Evolutionary conservation across 1,140 invertebrate species (phyloP), one percentile per base, ranked within the genome.

Genomic region (Microvelia longipes): DNA sequence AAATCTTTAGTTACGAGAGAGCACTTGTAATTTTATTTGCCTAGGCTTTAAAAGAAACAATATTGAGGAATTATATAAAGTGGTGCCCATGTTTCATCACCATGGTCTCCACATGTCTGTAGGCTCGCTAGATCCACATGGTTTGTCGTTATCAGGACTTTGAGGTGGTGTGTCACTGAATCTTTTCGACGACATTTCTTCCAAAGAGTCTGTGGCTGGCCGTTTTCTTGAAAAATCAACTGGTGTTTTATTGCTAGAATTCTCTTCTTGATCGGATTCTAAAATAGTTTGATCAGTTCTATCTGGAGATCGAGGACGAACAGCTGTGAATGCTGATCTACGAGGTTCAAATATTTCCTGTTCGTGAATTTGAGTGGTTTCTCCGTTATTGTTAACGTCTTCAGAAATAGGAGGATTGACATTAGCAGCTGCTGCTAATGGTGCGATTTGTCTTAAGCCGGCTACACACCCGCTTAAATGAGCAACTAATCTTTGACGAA

Each of bases 391-490:
- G 73, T 79, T 79, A 15, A 78, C 73, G 67, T 81, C 80, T 61
- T 75, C 74, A 24, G 66, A 29, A 24, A 35, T 28, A 2, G 26
- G 11, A n/a, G 61, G 28, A 1, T 66, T 15, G 5, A 62, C 28
- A 26, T 65, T 64, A 1, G 29, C 5, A 15, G 35, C 28, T 24
- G 29, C 61, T 19, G 66, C 29, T 29, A 66, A 62, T 14, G 70
- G 69, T 19, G 67, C 71, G 63, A 68, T 71, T 28, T 71, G 68
- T 27, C 62, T 69, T 13, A 71, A 28, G 24, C 67, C 70, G 62
- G 82, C 85, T 2, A 92, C 85, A 77, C 89, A 93, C 67, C 84
- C 86, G 71, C 85, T 87, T 14, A 94, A 80, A 78, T 94, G 91
- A 64, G 86, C 85, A 2, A 89, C 82, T 0, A 95, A 80, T 19